phyloP scores from a whole-genome alignment of 2,113 vertebrate genomes.

The Ailuropoda melanoleuca region DNA sequence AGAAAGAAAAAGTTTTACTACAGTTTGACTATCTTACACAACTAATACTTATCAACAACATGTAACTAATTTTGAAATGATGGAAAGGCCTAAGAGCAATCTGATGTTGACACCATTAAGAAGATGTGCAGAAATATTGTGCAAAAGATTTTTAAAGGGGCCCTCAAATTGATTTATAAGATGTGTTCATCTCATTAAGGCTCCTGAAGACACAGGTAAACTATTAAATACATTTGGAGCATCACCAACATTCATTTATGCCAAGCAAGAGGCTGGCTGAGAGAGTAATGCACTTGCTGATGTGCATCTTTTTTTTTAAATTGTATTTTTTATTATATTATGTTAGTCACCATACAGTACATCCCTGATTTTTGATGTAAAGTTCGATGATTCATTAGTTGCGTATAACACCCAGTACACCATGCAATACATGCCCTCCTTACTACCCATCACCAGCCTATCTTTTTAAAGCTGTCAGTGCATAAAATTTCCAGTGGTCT shows the following conservation, averaged over 20 bases:
- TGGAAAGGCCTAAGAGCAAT: not conserved
- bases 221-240: not conserved
- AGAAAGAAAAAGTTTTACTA: conserved; percentile 20
- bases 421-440: no score
- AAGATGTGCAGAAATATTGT: conserved; percentile 10
- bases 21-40: not conserved
- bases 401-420: no score
- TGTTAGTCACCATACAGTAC: no score
- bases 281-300: not conserved
- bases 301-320: not conserved
- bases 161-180: not conserved
- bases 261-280: not conserved
- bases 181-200: not conserved
- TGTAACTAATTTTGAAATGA: not conserved
- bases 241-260: not conserved
- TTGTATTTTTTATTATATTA: no score
- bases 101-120: not conserved
- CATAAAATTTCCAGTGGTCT: not conserved
- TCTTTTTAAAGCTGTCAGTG: not conserved
- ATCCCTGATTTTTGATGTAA: no score
- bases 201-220: not conserved
- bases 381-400: no score
- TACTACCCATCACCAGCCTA: no score
- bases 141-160: not conserved
- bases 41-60: not conserved